Base-by-base conservation (phyloP, 2,888 invertebrate species). In the Colostygia pectinataria region DNA sequence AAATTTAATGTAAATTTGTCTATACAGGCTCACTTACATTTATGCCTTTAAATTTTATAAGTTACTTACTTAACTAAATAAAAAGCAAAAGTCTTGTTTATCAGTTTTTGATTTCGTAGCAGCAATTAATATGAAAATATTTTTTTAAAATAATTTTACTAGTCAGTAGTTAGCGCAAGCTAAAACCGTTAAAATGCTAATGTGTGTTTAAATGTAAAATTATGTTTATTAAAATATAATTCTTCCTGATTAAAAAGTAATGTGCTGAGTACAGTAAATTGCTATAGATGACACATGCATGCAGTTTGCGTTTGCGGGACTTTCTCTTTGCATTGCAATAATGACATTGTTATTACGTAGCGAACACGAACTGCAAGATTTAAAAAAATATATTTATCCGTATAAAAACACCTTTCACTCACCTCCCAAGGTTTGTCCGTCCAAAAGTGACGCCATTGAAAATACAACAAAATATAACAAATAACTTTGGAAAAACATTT, bases 401-500 rank as follows among this genome's bases (percentile, higher is more conserved):
- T 55, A 63, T 57, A 73, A 71, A 74, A 70, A 66, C 66, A 41
- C 85, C 86, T 86, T 86, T 88, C 85, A 86, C 88, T 88, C 57
- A 87, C 87, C 88, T 44, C 77, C 74, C 83, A 85, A 83, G 79
- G 83, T 82, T 65, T 86, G 85, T 42, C 80, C 84, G 53, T 79
- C 75, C 61, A 80, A 63, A 49, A 79, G 71, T 40, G 76, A 63
- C 49, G 74, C 73, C 66, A 78, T 66, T 15, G 70, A 59, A 53
- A 70, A 60, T 54, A 74, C 61, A 58, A 70, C 55, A 28, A 77
- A 63, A 64, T 70, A 61, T 56, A 75, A 70, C 38, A 81, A 65
- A 71, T n/a, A 46, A 39, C 46, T 43, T 42, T 25, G 46, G 29
- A 61, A 65, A 61, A 60, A 66, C 80, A 81, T 82, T 74, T 70